Base-by-base conservation (phyloP, 2,113 vertebrate genomes). In the cattle (Bos taurus) region DNA sequence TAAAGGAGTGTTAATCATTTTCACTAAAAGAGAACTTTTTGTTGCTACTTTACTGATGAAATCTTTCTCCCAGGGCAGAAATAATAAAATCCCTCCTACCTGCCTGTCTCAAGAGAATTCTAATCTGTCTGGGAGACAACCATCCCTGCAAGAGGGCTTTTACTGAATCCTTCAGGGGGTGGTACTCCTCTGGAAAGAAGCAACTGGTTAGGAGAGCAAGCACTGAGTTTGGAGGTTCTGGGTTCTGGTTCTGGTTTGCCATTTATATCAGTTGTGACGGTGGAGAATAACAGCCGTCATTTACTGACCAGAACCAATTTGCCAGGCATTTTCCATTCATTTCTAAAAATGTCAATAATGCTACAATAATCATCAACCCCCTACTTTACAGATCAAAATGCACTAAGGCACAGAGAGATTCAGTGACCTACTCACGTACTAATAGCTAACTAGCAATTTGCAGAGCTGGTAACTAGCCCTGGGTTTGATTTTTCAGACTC, bases 1-100 rank as follows among this genome's bases (percentile, higher is more conserved):
- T 95, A 62, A 93, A 97, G 77, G 54, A 92, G 92, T 90, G 60
- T 93, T 95, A 96, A 95, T 98, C 94, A 97, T 98, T 97, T 97
- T 93, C 88, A 88, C 84, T 97, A 97, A 93, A 92, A 84, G 80
- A 98, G 52, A 54, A 43, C 0, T 91, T 98, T 97, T 95, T 95
- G 97, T 86, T 94, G 91, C 87, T 88, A 80, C 60, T 96, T 88
- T 93, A 90, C 94, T 93, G 59, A 93, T 96, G 54, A 94, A 96
- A 90, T 97, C 90, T 96, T 97, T 96, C 54, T 90, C 86, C 19
- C 52, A 88, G 92, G 93, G 95, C 96, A 97, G 93, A 96, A 97
- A 97, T 40, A 96, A 80, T 90, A 96, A 96, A 96, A 95, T 96
- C 52, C 80, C 96, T 96, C 77, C 90, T 97, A 95, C 92, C 64